Conservation (phyloP, 2,113 vertebrate species). For the Bothrops jararaca region DNA sequence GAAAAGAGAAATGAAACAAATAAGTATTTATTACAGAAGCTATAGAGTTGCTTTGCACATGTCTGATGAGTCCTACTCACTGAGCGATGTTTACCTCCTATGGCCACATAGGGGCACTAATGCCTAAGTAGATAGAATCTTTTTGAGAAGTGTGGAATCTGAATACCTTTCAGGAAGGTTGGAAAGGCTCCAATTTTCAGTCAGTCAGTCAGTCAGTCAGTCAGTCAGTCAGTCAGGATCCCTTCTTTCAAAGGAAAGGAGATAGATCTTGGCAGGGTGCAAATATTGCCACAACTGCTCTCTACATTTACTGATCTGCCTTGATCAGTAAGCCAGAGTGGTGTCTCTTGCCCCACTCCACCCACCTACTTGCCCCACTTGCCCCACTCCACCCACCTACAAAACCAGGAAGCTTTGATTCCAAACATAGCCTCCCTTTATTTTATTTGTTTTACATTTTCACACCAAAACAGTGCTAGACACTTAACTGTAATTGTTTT, state of each 20-base stretch:
- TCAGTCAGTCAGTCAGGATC: neutral
- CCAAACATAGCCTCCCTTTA: neutral
- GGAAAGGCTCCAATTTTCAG: neutral
- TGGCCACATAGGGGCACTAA: constrained; percentile 4
- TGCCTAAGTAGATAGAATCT: neutral
- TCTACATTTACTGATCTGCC: neutral
- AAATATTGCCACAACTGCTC: neutral
- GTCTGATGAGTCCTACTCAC: too few species aligned
- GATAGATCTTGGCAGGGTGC: neutral
- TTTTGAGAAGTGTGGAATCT: neutral
- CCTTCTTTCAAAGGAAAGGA: neutral
- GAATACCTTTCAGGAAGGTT: neutral
- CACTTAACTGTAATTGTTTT: neutral
- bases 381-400: neutral
- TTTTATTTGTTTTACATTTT: neutral
- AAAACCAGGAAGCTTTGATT: neutral
- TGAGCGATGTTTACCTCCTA: neutral
- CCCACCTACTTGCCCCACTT: neutral
- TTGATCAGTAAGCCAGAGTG: neutral
- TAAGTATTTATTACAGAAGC: neutral
- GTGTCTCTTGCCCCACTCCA: neutral
- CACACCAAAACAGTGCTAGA: neutral
- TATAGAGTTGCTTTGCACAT: neutral
- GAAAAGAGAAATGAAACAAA: neutral
- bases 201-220: neutral